A percentile compares a stretch with the other conserved stretches of the same genome.
Evolutionary conservation across 2,888 invertebrate species (phyloP).

Genomic region (Drosophila bunnanda): DNA sequence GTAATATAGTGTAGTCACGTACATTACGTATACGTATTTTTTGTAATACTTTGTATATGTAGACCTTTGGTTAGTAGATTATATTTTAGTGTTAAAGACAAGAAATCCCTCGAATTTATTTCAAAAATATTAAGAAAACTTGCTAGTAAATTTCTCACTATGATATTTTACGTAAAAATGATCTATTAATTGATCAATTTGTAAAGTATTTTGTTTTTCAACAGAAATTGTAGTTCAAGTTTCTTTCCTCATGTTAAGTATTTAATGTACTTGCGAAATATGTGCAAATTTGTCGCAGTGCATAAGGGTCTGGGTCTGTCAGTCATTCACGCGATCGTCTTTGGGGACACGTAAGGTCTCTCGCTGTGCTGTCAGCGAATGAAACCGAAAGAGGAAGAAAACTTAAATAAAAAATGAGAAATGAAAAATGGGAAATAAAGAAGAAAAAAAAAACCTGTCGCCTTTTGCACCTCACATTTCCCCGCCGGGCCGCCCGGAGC

Average conservation of each 20-base stretch:
- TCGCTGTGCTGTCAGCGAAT: conserved; percentile 28
- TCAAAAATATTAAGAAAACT: neutral
- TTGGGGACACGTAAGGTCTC: conserved; percentile 43
- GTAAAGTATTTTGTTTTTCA: neutral
- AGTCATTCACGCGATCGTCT: conserved; percentile 34
- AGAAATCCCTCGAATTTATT: accelerated
- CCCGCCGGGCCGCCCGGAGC: conserved; percentile 23
- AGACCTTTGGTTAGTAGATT: neutral
- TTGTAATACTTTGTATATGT: neutral
- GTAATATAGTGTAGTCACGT: neutral
- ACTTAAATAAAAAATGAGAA: conserved; percentile 12
- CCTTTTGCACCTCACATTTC: conserved; percentile 32
- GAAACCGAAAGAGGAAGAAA: conserved; percentile 9
- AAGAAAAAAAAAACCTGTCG: conserved; percentile 41
- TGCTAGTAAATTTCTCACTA: neutral
- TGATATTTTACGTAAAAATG: neutral
- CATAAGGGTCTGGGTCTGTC: conserved; percentile 27
- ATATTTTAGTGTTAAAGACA: neutral
- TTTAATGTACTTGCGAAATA: neutral
- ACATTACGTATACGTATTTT: neutral
- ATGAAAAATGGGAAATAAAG: conserved; percentile 10
- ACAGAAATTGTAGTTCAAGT: neutral
- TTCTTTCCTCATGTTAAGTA: neutral
- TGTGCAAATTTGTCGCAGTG: neutral
- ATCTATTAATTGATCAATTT: too few species aligned